Percentiles rank a stretch among this genome's conserved stretches.
Conservation (phyloP, 2,113 vertebrate species). For the Antechinus flavipes region DNA sequence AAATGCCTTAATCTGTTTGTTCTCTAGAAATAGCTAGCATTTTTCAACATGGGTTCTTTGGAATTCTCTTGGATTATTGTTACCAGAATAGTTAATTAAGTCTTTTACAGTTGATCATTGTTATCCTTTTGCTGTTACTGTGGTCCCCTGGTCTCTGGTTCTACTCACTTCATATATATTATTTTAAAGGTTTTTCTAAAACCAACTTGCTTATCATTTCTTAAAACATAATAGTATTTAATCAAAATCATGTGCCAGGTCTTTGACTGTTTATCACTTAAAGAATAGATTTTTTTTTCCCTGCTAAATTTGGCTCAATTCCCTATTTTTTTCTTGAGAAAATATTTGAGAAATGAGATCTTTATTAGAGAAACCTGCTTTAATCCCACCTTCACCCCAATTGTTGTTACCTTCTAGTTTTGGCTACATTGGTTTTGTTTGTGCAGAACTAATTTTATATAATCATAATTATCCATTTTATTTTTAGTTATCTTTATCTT, state of each 20-base stretch:
- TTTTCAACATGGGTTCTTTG: background rate
- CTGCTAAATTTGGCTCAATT: conserved; percentile 9
- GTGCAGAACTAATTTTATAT: too few relatives aligned
- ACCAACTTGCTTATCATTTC: background rate
- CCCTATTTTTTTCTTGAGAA: conserved; percentile 26
- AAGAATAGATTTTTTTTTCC: background rate
- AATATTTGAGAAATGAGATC: too few relatives aligned
- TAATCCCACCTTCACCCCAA: too few relatives aligned
- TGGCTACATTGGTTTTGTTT: too few relatives aligned
- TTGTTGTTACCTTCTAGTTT: too few relatives aligned
- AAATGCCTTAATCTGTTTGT: background rate
- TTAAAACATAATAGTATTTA: background rate
- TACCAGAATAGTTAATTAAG: background rate
- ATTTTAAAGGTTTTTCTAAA: background rate
- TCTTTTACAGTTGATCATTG: background rate
- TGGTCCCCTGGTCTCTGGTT: background rate
- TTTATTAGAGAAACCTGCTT: too few relatives aligned
- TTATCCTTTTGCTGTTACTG: background rate
- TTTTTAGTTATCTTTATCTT: too few relatives aligned
- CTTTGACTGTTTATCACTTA: background rate
- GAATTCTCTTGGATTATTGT: background rate
- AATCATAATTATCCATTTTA: too few relatives aligned
- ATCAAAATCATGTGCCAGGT: too few relatives aligned
- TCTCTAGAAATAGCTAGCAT: background rate
- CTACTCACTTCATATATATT: background rate